A percentile compares a stretch with the other conserved stretches of the same genome.
These are phyloP conservation scores for Chauna torquata DNA, from an alignment of 2,113 vertebrate species.

Conservation along the genomic window DNA sequence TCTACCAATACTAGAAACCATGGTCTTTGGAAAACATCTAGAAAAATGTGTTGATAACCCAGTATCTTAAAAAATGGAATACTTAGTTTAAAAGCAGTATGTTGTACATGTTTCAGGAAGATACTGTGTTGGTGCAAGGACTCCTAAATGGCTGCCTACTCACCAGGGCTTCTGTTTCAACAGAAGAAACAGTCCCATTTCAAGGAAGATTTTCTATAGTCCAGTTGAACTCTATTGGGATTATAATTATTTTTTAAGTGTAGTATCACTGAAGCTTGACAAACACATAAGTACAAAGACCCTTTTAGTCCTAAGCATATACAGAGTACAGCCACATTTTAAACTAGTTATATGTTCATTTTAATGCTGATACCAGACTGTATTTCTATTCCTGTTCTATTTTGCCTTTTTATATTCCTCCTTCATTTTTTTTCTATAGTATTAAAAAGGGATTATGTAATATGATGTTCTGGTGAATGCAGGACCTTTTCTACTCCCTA, in stretches of 20 bases:
- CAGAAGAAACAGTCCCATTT: neutral
- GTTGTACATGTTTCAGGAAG: rapidly evolving
- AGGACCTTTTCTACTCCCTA: conserved; percentile 20
- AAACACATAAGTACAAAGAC: neutral
- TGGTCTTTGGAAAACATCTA: neutral
- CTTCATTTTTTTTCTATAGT: neutral
- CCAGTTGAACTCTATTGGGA: neutral
- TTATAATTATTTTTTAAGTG: neutral
- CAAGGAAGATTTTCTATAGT: neutral
- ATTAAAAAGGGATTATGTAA: conserved; percentile 46
- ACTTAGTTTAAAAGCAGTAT: neutral
- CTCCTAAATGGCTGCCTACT: neutral
- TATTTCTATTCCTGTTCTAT: neutral
- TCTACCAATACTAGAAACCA: neutral
- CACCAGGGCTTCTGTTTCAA: neutral
- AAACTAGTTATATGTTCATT: conserved; percentile 6
- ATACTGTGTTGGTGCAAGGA: neutral
- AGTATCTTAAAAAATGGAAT: neutral
- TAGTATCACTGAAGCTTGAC: neutral
- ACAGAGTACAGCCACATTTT: neutral
- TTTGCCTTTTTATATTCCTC: conserved; percentile 8
- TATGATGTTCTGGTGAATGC: conserved; percentile 24
- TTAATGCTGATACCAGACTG: neutral
- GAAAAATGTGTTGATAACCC: neutral
- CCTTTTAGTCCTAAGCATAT: neutral